A percentile compares a stretch with the other conserved stretches of the same genome.
Conservation (phyloP, 2,113 vertebrate species). For the Coregonus clupeaformis region DNA sequence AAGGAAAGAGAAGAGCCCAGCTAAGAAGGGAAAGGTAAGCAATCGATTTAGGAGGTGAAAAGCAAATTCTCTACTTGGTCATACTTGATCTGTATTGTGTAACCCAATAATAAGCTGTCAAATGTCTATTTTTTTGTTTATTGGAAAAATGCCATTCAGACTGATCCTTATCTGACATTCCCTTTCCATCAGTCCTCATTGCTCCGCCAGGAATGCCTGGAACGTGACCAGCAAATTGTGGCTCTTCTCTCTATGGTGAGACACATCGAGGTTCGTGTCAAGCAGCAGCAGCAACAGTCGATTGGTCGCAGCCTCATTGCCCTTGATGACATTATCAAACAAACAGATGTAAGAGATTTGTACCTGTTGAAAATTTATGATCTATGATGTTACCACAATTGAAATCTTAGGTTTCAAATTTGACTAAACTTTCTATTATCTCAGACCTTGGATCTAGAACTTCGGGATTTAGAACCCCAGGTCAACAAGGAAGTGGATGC, state of each 20-base stretch:
- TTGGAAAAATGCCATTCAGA: neutral
- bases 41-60: neutral
- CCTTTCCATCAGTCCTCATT: slow-evolving; percentile 70
- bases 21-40: slow-evolving; percentile 58
- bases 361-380: neutral
- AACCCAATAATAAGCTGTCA: too few relatives aligned
- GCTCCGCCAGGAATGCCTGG: slow-evolving; percentile 84
- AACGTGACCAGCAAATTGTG: slow-evolving; percentile 84
- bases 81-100: too few relatives aligned
- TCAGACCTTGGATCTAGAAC: slow-evolving; percentile 84
- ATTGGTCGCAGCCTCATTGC: slow-evolving; percentile 68
- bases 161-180: neutral
- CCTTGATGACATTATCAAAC: slow-evolving; percentile 78
- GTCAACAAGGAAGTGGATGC: slow-evolving; percentile 79
- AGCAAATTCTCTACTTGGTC: neutral
- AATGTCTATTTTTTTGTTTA: too few relatives aligned
- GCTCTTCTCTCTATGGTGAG: slow-evolving; percentile 87
- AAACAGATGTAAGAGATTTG: slow-evolving; percentile 78
- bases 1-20: slow-evolving; percentile 12
- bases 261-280: slow-evolving; percentile 86
- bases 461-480: slow-evolving; percentile 79
- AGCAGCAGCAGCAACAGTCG: slow-evolving; percentile 78
- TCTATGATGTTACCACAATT: neutral
- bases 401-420: neutral
- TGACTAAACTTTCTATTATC: neutral